Percentiles rank a stretch among this genome's conserved stretches.
Conservation (phyloP, 2,797 vertebrate genomes). For the Perodicticus potto region DNA sequence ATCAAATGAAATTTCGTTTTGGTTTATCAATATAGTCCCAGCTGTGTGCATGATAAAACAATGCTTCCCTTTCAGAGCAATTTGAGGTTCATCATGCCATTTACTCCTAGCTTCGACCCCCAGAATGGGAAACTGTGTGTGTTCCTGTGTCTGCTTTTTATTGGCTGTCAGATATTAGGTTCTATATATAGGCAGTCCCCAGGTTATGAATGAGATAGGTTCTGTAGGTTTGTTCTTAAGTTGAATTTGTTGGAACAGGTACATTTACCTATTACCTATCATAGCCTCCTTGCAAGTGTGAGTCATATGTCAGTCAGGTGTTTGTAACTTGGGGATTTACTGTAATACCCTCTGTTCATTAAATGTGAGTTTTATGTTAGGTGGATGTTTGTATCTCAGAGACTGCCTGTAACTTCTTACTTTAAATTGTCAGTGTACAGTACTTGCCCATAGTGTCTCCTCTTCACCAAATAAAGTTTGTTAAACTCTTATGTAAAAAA, state of each 20-base stretch:
- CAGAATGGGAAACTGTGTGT: neutral
- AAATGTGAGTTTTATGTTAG: too few species aligned
- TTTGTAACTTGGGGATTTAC: too few species aligned
- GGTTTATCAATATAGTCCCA: neutral
- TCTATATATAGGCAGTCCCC: neutral
- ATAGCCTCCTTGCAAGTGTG: too few species aligned
- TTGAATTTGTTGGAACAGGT: too few species aligned
- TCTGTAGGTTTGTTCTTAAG: too few species aligned
- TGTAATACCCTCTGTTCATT: too few species aligned
- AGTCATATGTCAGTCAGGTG: too few species aligned
- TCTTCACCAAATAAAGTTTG: conserved; percentile 2
- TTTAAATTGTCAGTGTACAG: neutral
- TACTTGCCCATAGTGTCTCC: neutral
- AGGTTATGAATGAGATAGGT: too few species aligned
- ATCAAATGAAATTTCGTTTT: neutral
- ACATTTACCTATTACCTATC: too few species aligned
- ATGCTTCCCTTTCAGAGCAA: neutral
- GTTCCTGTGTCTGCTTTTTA: neutral
- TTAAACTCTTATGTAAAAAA: neutral
- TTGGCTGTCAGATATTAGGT: neutral
- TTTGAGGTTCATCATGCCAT: neutral
- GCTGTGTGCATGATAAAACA: neutral
- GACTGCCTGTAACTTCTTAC: neutral
- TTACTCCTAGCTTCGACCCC: neutral
- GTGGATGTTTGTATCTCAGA: too few species aligned